Base-by-base conservation (phyloP, 2,113 vertebrate genomes). In the Myocastor coypus region DNA sequence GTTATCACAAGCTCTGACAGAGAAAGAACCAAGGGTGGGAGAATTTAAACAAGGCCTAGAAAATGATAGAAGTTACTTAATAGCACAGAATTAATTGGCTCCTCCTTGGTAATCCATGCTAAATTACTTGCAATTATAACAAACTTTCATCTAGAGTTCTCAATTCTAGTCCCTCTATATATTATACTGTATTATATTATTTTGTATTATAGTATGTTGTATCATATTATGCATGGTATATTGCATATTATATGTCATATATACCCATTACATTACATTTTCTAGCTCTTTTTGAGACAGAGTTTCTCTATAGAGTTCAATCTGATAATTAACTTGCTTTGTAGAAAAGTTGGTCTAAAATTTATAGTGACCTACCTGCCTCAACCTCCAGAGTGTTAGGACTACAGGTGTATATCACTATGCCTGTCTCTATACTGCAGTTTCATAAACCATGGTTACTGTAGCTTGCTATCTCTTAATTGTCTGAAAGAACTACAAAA, bases 401-500 rank as follows among this genome's bases (percentile, higher is more conserved):
- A 37, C n/a, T 69, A 69, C 34, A 17, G 16, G 5, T 3, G 2
- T n/a, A 16, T n/a, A 34, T 17, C 66, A n/a, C 16, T 7, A 69
- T 17, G 17, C 34, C 34, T 9, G 6, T 7, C 1, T 7, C 17
- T 37, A 37, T 37, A 24, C 12, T 40, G 22, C 22, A 75, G 34
- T 92, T 85, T 82, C 14, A 69, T 92, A 91, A 92, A 46, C 94
- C 40, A 83, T 75, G 55, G n/a, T 90, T 87, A 73, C 26, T 88
- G 32, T 40, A 73, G 82, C 46, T 92, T 83, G 46, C 84, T 89
- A 89, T 77, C 24, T 85, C 66, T 87, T 78, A 82, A 73, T 94
- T 90, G 94, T 46, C 22, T 87, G 30, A 91, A 95, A 93, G 52
- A 94, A 96, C 92, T 71, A 92, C 63, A 26, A 84, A 95, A 94